Evolutionary conservation across 2,888 invertebrate species (phyloP), one percentile per base, ranked within the genome.

Genomic region (Dysmachus trigonus): DNA sequence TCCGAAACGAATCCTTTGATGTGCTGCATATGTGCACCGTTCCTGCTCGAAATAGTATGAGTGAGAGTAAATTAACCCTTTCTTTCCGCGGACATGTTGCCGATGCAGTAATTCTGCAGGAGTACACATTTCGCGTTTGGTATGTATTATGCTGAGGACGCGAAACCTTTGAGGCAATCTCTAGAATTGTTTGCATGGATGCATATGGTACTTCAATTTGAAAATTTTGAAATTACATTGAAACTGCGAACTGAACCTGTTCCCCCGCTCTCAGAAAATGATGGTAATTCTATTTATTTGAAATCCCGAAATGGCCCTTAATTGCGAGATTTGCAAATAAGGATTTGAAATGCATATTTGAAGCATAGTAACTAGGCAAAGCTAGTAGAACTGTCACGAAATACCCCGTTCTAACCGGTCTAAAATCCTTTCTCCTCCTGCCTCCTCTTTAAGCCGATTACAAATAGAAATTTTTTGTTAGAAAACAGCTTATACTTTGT

Each of bases 1-100:
- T 31, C 27, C 35, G 8, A 77, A 77, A 41, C 47, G 77, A 47
- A 22, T 77, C 47, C 77, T 77, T 77, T 77, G 77, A 51, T 47
- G 10, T 62, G 47, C 22, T 77, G 77, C 77, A 77, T 22, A 41
- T 77, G 77, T 51, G 47, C 38, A 76, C 35, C 22, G 22, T 8
- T 38, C n/a, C 31, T 73, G 18, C 31, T 33, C 33, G 33, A 74
- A 31, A 15, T 18, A 35, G 22, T 7, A 62, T 22, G 33, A n/a
- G 41, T 38, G 4, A 41, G 76, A 13, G 76, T 27, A 76, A 73
- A 33, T 73, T 73, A 73, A 31, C 38, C 38, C 38, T 18, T 76
- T 76, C 38, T 76, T 76, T 76, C 38, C 33, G 27, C n/a, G 73
- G 30, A 18, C 33, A 22, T 47, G 0, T 8, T 62, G 27, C 27